phyloP scores from a whole-genome alignment of 2,888 invertebrate species.

The Elegia similella region DNA sequence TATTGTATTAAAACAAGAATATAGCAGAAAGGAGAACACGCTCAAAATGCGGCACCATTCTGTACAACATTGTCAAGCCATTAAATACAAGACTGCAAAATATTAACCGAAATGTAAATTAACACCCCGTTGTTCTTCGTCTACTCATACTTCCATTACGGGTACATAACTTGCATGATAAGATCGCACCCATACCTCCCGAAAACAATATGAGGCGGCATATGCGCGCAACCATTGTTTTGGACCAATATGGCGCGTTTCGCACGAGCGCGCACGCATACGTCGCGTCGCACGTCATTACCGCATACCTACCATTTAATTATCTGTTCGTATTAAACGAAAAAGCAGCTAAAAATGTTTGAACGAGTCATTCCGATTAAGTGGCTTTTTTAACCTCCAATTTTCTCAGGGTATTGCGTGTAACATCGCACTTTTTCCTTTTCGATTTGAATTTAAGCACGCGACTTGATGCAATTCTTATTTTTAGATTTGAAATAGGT shows the following conservation, averaged over 20 bases:
- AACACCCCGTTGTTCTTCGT: constrained; percentile 1
- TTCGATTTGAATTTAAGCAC: neutral
- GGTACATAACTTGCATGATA: constrained; percentile 15
- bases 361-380: constrained; percentile 6
- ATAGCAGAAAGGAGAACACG: neutral
- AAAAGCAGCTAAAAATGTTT: constrained; percentile 24
- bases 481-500: neutral
- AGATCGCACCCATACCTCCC: constrained; percentile 22
- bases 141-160: constrained; percentile 4
- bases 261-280: constrained; percentile 20
- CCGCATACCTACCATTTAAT: constrained; percentile 27
- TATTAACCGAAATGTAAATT: constrained; percentile 3
- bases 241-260: constrained; percentile 31
- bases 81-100: neutral
- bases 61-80: neutral
- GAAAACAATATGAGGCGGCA: constrained; percentile 26
- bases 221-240: constrained; percentile 34
- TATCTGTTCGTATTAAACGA: constrained; percentile 13
- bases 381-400: neutral
- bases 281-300: constrained; percentile 32
- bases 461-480: neutral
- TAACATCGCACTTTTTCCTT: neutral
- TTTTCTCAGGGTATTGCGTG: constrained; percentile 1
- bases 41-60: neutral
- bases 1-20: constrained; percentile 3